Evolutionary conservation across 64 coral and sea anemone genomes (phyloP).

Genomic region (Acropora tenuis): DNA sequence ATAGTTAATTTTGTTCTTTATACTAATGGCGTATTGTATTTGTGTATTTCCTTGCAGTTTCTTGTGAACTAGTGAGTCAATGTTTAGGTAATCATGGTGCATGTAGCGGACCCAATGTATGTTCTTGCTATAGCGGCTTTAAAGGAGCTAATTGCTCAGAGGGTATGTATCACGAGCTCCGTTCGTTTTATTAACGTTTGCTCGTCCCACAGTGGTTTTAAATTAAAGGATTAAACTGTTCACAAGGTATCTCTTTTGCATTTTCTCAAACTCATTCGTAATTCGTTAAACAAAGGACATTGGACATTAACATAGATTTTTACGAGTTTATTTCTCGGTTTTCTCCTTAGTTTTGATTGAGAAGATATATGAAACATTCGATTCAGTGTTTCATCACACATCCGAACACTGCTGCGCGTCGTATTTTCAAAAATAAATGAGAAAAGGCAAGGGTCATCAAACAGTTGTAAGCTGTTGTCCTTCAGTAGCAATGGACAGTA

Average conservation of each 20-base stretch:
- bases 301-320: background rate
- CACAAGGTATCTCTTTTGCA: conserved; percentile 37
- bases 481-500: too few relatives aligned
- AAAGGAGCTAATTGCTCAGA: conserved; percentile 70
- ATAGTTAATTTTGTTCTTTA: background rate
- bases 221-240: conserved; percentile 64
- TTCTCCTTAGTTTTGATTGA: background rate
- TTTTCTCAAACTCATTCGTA: background rate
- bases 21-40: background rate
- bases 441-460: too few relatives aligned
- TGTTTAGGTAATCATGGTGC: conserved; percentile 52
- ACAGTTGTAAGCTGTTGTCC: too few relatives aligned
- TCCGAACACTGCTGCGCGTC: too few relatives aligned
- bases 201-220: conserved; percentile 25
- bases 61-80: conserved; percentile 53
- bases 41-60: conserved; percentile 9
- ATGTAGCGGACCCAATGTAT: conserved; percentile 58
- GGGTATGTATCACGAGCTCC: conserved; percentile 25
- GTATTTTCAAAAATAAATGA: too few relatives aligned
- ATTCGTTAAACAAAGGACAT: background rate
- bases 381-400: too few relatives aligned
- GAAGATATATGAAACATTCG: background rate
- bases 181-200: conserved; percentile 25
- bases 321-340: background rate
- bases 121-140: conserved; percentile 54